Percentiles rank a stretch among this genome's conserved stretches.
Conservation (phyloP, 2,113 vertebrate genomes). For the Scophthalmus maximus region DNA sequence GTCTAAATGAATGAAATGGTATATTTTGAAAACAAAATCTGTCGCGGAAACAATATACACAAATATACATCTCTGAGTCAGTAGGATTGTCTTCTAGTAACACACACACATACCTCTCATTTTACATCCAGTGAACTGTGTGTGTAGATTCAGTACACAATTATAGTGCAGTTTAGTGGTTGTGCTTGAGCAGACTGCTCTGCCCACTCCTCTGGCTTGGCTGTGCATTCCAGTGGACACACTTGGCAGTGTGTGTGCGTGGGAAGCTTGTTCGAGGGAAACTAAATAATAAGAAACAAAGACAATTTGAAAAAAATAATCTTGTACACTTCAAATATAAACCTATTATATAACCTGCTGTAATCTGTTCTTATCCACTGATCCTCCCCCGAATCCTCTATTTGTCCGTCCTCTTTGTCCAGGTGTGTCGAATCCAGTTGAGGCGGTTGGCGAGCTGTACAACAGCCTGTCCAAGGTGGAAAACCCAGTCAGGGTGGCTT, state of each 20-base stretch:
- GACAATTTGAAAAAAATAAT: background rate
- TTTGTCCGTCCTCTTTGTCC: background rate
- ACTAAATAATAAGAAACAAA: background rate
- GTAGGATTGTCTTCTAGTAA: no score
- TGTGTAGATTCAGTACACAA: background rate
- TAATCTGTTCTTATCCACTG: background rate
- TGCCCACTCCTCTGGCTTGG: background rate
- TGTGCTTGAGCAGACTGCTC: slow-evolving; percentile 11
- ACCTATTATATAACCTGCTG: background rate
- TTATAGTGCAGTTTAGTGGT: background rate
- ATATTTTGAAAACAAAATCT: no score
- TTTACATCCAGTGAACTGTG: background rate
- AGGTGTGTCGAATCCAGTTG: slow-evolving; percentile 87
- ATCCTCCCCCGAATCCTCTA: background rate
- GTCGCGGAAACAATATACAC: no score
- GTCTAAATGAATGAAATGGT: no score
- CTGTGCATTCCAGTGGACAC: slow-evolving; percentile 8
- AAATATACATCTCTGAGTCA: background rate
- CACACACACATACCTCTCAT: no score
- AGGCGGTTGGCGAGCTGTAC: slow-evolving; percentile 86
- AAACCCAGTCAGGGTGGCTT: slow-evolving; percentile 89
- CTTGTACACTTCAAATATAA: background rate
- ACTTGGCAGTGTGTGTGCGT: slow-evolving; percentile 12
- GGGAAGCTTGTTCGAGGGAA: slow-evolving; percentile 1
- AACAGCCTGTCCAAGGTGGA: slow-evolving; percentile 81